Evolutionary conservation across 2,888 invertebrate genomes (phyloP).

Genomic region (Muschampia plurimacula): DNA sequence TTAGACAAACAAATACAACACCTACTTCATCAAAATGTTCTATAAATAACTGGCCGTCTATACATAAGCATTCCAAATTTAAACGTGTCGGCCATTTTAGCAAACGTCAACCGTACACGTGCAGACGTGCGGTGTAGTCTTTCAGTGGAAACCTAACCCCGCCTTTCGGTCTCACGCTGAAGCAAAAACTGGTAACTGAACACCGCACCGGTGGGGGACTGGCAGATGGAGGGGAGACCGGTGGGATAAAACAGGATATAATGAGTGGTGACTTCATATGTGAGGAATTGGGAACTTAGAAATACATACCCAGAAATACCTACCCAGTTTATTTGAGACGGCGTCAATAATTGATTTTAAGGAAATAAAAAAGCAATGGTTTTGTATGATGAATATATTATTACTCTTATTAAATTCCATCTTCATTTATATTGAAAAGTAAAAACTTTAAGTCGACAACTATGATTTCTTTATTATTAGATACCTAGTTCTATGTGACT

Average conservation of each 20-base stretch:
- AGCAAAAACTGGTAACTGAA: slow-evolving; percentile 70
- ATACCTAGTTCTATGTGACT: background rate
- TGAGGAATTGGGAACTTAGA: slow-evolving; percentile 20
- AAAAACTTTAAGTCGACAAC: background rate
- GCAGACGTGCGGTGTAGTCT: slow-evolving; percentile 75
- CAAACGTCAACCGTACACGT: slow-evolving; percentile 66
- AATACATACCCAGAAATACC: background rate
- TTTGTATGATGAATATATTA: too few relatives aligned
- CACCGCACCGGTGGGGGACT: slow-evolving; percentile 59
- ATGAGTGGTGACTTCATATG: slow-evolving; percentile 8
- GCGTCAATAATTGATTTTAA: too few relatives aligned
- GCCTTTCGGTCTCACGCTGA: slow-evolving; percentile 69
- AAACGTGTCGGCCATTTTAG: slow-evolving; percentile 57
- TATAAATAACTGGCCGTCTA: background rate
- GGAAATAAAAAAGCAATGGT: too few relatives aligned
- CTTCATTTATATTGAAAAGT: background rate
- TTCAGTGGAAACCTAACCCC: slow-evolving; percentile 74
- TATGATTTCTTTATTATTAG: background rate
- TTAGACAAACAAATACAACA: too few relatives aligned
- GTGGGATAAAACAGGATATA: slow-evolving; percentile 38
- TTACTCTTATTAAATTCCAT: too few relatives aligned
- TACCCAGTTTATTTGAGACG: background rate
- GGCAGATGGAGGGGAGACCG: slow-evolving; percentile 47
- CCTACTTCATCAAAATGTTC: background rate
- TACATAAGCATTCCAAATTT: slow-evolving; percentile 29